Base-by-base conservation (phyloP, 2,797 vertebrate genomes). In the Tokudaia muenninki region DNA sequence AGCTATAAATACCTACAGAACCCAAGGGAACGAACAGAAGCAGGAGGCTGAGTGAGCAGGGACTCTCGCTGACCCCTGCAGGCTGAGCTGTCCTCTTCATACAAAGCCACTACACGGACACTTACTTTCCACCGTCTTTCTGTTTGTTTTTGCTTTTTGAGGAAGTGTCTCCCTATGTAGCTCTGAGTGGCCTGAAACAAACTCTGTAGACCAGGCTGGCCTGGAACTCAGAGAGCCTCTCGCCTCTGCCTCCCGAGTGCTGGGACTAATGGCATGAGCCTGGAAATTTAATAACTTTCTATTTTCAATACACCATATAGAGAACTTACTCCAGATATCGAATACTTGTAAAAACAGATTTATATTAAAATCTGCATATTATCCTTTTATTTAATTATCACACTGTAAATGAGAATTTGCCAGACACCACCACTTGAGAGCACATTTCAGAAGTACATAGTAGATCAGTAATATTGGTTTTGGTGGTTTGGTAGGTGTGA, bases 361-460 rank as follows among this genome's bases (percentile, higher is more conserved):
- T 77, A 93, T 31, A 92, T 92, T 94, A 93, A 89, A 93, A 81
- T 47, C 50, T 72, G 16, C 57, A 70, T 3, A 82, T 80, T 90
- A 89, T 2, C 37, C 29, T 97, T 96, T 92, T 67, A 79, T 19
- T 70, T 95, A 95, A 90, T 92, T 95, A 96, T 82, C 22, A 96
- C 92, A 91, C 29, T 67, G 1, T 47, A 87, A 72, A 3, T 90
- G 65, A 94, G 92, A 93, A 41, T 55, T 86, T 31, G 94, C 34
- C 57, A 94, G 72, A 89, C 93, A 94, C 92, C 12, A 83, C 29
- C 57, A 34, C 63, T 41, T 83, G 31, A 57, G 22, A 84, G 74
- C 44, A 87, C 24, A 86, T 31, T 59, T 19, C 55, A 65, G 37
- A 2, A 95, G 14, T 22, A 90, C 22, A 65, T 22, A 90, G 70